phyloP scores from a whole-genome alignment of 35 echinoderm and acorn worm species.

The Anneissia japonica region DNA sequence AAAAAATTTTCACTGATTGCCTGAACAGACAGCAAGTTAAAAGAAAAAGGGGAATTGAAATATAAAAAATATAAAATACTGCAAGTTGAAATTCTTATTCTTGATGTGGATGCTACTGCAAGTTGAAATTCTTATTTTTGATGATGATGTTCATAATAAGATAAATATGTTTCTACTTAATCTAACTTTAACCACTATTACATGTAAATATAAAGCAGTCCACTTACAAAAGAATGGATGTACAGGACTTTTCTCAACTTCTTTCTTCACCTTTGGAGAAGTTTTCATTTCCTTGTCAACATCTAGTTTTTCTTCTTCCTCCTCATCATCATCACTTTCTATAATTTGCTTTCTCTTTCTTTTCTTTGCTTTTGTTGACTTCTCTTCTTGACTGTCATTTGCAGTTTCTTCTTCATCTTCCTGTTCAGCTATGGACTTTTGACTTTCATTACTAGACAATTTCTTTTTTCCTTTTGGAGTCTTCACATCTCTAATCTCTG shows the following conservation, averaged over 20 bases:
- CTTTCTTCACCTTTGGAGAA: neutral
- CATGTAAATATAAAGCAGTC: too few relatives aligned
- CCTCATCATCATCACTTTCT: neutral
- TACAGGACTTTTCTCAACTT: neutral
- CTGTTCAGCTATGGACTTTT: neutral
- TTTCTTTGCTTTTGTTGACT: neutral
- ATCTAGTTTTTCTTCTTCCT: neutral
- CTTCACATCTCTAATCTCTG: neutral
- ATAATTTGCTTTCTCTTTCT: neutral
- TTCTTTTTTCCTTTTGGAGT: neutral
- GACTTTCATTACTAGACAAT: neutral
- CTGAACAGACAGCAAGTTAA: too few relatives aligned
- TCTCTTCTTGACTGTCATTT: neutral
- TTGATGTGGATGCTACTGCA: too few relatives aligned
- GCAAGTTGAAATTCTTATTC: too few relatives aligned
- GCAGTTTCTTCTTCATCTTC: neutral
- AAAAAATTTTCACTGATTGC: too few relatives aligned
- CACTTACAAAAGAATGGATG: constrained; percentile 11
- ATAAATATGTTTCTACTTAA: too few relatives aligned
- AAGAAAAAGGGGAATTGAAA: too few relatives aligned
- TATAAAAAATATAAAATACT: too few relatives aligned
- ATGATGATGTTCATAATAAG: too few relatives aligned
- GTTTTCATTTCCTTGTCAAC: neutral
- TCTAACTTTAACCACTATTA: too few relatives aligned
- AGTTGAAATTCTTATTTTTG: too few relatives aligned